Evolutionary conservation across 1,140 invertebrate genomes (phyloP), one percentile per base, ranked within the genome.

Genomic region (Capitella teleta): DNA sequence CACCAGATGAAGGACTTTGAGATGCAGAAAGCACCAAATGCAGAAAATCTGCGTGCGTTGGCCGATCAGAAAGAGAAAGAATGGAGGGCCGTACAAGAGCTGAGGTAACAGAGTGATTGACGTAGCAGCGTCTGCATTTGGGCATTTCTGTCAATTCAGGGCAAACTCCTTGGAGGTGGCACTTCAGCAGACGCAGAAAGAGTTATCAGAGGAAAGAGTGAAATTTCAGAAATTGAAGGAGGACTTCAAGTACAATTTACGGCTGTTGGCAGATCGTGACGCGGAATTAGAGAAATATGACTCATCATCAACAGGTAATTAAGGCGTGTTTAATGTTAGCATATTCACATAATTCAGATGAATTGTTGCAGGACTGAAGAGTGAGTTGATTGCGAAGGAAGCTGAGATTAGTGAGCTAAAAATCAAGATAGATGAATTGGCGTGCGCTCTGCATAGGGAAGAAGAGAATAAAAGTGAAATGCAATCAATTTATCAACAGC

Each of bases 221-320:
- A 65, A 62, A 51, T 66, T 69, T 34, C 43, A 49, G 14, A 62
- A 69, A 42, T 45, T 70, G 12, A 70, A 69, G 49, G 66, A 69
- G 45, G 66, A 70, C 53, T 72, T 72, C 53, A 69, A 70, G 47
- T 72, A 69, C 47, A 72, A 72, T 47, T 49, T 72, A 6, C 62
- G 61, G 47, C 53, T 72, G 10, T 36, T 72, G 8, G 60, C 62
- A 41, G 66, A 72, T 26, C 56, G 69, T 49, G 69, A 72, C 46
- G 51, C 59, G 24, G 69, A 72, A 50, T 48, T 72, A 23, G 65
- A 68, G 47, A 60, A 57, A 54, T 70, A 66, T 60, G 69, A 72
- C 56, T 47, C 54, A 16, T 49, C 57, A 19, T 60, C 65, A 47
- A 36, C 56, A 54, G 66, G 67, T 69, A 53, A 48, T 24, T 32